These are phyloP conservation scores for Rattus norvegicus DNA, from an alignment of 2,113 vertebrate species.

Conservation along the genomic window GRCr8 NC_086020.1:235113001-235113500, in stretches of 20 bases:
- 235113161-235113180: background rate
- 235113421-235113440: slow-evolving; percentile 48
- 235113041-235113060: background rate
- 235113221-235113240: background rate
- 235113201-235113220: background rate
- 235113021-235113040: slow-evolving; percentile 3
- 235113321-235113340: slow-evolving; percentile 62
- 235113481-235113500: background rate
- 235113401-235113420: slow-evolving; percentile 25
- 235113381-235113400: slow-evolving; percentile 71
- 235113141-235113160: background rate
- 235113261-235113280: slow-evolving; percentile 55
- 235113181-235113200: background rate
- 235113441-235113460: background rate
- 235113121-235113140: background rate
- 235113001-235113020: background rate
- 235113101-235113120: background rate
- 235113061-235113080: slow-evolving; percentile 2
- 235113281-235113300: slow-evolving; percentile 62
- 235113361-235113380: slow-evolving; percentile 59
- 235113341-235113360: slow-evolving; percentile 66
- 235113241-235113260: background rate
- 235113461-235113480: background rate
- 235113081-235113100: slow-evolving; percentile 16
- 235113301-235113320: slow-evolving; percentile 56